phyloP scores from a whole-genome alignment of 92 coral and sea anemone genomes.

The Epizoanthus stellaris region DNA sequence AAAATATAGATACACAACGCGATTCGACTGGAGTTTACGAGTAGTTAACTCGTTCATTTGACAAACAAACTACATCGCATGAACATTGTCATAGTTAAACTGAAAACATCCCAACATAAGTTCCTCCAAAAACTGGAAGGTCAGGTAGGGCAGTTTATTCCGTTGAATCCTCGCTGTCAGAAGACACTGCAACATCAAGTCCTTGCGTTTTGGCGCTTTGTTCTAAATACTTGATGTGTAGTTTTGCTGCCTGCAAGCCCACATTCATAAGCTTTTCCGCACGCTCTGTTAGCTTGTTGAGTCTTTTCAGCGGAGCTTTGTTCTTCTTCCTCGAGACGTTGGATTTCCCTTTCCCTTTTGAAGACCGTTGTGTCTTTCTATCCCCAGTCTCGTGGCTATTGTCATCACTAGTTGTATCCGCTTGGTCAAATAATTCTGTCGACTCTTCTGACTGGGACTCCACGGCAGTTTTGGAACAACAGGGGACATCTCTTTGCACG shows the following conservation, averaged over 20 bases:
- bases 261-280: constrained; percentile 31
- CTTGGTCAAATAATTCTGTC: no score
- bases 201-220: constrained; percentile 42
- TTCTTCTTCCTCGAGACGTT: background rate
- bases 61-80: no score
- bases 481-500: background rate
- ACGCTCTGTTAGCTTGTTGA: background rate
- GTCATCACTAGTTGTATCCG: no score
- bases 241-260: constrained; percentile 28
- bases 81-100: background rate
- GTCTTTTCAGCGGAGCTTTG: background rate
- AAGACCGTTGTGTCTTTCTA: background rate
- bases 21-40: no score
- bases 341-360: background rate
- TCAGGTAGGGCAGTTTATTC: background rate
- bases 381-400: no score
- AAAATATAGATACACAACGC: no score
- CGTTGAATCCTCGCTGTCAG: background rate
- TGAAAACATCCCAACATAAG: background rate
- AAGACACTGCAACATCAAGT: constrained; percentile 1
- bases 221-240: constrained; percentile 37
- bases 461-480: background rate
- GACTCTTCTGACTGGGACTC: no score
- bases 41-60: no score
- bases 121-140: background rate